phyloP scores from a whole-genome alignment of 1,140 invertebrate genomes.

The Yoshiicerus persimilis region DNA sequence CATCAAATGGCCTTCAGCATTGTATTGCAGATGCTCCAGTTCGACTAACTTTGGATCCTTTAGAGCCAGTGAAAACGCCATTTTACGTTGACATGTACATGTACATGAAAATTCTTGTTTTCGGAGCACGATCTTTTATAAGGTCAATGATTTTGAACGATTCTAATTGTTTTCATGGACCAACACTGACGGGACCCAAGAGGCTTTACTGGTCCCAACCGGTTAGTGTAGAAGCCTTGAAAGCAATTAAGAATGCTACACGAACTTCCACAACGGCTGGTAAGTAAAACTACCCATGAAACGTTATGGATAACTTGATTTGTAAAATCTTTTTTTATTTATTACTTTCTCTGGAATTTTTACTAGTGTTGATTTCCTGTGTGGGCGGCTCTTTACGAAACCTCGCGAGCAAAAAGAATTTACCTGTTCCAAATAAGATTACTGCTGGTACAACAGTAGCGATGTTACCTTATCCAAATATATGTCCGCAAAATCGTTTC shows the following conservation, averaged over 20 bases:
- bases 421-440: background rate
- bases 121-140: slow-evolving; percentile 34
- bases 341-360: background rate
- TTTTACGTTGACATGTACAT: background rate
- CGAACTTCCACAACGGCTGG: slow-evolving; percentile 26
- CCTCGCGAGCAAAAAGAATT: slow-evolving; percentile 13
- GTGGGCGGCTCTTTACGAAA: slow-evolving; percentile 14
- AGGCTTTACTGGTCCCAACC: slow-evolving; percentile 34
- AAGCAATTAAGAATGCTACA: slow-evolving; percentile 5
- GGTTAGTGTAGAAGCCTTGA: background rate
- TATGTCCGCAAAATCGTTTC: slow-evolving; percentile 40
- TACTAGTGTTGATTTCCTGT: slow-evolving; percentile 18
- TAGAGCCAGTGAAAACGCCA: background rate
- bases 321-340: background rate
- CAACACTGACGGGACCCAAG: slow-evolving; percentile 40
- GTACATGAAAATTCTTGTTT: slow-evolving; percentile 17
- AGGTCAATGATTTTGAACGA: slow-evolving; percentile 34
- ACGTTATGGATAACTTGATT: background rate
- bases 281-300: background rate
- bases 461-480: slow-evolving; percentile 37
- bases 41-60: slow-evolving; percentile 37
- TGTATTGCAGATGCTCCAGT: slow-evolving; percentile 32
- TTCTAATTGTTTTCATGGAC: slow-evolving; percentile 44
- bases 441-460: slow-evolving; percentile 25
- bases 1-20: slow-evolving; percentile 32